These are phyloP conservation scores for Dolichopus griseipennis DNA, from an alignment of 2,888 invertebrate genomes.

Conservation along the genomic window DNA sequence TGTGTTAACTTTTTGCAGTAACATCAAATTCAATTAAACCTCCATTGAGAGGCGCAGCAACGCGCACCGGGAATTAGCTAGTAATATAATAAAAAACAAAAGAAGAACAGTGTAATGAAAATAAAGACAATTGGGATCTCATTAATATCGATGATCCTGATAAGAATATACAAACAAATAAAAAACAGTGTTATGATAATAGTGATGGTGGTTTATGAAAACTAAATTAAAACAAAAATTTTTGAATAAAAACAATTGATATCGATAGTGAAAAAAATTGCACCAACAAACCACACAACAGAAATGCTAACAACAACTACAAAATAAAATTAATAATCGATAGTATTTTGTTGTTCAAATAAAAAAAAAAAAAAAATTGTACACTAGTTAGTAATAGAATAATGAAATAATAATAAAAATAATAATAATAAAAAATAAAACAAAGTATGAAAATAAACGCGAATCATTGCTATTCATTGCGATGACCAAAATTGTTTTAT, in stretches of 20 bases:
- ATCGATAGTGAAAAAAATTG: neutral
- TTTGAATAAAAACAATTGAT: neutral
- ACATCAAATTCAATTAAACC: too few species aligned
- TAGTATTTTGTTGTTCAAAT: neutral
- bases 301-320: neutral
- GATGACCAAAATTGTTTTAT: conserved; percentile 1
- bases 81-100: neutral
- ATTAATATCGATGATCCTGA: conserved; percentile 4
- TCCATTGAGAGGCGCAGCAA: too few species aligned
- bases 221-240: neutral
- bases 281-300: neutral
- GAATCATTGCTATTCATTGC: neutral
- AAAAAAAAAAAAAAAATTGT: neutral
- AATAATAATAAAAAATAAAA: neutral
- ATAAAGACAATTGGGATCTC: conserved; percentile 6
- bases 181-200: neutral
- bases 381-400: neutral
- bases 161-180: neutral
- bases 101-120: neutral
- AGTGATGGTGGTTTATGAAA: neutral
- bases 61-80: too few species aligned
- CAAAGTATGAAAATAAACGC: neutral
- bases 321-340: neutral
- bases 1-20: too few species aligned
- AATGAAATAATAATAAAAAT: neutral